These are phyloP conservation scores for Hypomesus transpacificus DNA, from an alignment of 2,113 vertebrate species.

Conservation along the genomic window DNA sequence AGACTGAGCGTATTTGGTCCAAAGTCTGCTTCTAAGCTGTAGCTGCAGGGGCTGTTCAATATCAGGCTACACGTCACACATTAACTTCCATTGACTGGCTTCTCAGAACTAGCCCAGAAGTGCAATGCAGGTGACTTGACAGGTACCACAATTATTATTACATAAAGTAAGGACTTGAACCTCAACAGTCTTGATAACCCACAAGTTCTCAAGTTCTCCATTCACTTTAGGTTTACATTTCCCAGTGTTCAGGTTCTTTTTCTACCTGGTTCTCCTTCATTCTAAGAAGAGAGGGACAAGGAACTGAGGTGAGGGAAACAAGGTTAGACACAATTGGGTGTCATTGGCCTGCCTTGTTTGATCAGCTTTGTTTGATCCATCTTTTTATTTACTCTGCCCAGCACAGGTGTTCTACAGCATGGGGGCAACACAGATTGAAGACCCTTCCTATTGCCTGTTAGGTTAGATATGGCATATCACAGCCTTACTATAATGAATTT, in stretches of 20 bases:
- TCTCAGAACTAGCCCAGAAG: slow-evolving; percentile 43
- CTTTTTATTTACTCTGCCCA: slow-evolving; percentile 39
- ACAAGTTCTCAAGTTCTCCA: too few relatives aligned
- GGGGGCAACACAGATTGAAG: neutral
- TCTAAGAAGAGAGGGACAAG: neutral
- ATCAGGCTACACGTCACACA: slow-evolving; percentile 14
- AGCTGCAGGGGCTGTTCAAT: too few relatives aligned
- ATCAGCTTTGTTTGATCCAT: slow-evolving; percentile 49
- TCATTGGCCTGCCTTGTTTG: slow-evolving; percentile 55
- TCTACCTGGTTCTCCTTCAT: neutral
- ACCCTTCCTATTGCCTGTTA: neutral
- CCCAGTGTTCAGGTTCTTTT: neutral
- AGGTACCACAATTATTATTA: too few relatives aligned
- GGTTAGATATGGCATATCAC: neutral
- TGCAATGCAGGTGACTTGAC: neutral
- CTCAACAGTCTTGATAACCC: too few relatives aligned
- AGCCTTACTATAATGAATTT: too few relatives aligned
- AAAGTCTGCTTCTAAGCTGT: too few relatives aligned
- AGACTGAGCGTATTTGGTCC: too few relatives aligned
- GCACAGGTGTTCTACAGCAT: neutral
- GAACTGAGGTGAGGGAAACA: neutral
- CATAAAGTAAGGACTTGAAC: too few relatives aligned
- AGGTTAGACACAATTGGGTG: neutral
- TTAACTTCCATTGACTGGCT: slow-evolving; percentile 61
- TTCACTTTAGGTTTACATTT: too few relatives aligned